Conservation (phyloP, 2,797 vertebrate genomes). For the Hydrocynus forskahlii region DNA sequence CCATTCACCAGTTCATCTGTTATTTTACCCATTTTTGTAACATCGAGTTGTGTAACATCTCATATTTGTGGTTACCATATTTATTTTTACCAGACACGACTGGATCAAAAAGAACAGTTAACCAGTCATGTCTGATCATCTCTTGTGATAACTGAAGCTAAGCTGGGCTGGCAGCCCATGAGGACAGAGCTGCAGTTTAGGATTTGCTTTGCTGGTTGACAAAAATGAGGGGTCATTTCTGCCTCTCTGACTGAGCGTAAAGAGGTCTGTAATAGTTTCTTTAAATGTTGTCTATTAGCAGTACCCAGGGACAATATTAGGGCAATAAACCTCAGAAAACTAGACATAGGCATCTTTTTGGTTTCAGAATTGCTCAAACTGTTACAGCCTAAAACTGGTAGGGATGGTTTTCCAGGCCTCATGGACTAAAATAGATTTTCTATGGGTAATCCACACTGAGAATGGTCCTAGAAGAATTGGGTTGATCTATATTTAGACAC, state of each 20-base stretch:
- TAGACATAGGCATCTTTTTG: not conserved
- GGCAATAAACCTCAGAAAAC: slow-evolving; percentile 2
- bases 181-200: not conserved
- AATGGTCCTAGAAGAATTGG: not conserved
- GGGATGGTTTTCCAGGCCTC: not conserved
- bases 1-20: slow-evolving; percentile 10
- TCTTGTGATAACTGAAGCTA: slow-evolving; percentile 1
- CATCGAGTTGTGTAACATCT: no score
- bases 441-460: not conserved
- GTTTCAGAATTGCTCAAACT: not conserved
- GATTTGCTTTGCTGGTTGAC: not conserved
- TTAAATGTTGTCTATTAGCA: slow-evolving; percentile 1
- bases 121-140: not conserved
- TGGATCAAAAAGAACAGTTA: not conserved
- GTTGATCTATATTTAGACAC: not conserved
- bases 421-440: not conserved
- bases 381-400: not conserved
- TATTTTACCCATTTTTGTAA: not conserved
- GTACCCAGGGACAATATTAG: not conserved
- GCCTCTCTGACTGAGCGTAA: not conserved
- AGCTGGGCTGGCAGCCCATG: not conserved
- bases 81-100: not conserved
- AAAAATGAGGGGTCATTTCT: not conserved
- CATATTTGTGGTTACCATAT: not conserved
- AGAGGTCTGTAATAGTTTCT: slow-evolving; percentile 1